Evolutionary conservation across 2,888 invertebrate genomes (phyloP), one percentile per base, ranked within the genome.

Genomic region (Tridacna crocea): DNA sequence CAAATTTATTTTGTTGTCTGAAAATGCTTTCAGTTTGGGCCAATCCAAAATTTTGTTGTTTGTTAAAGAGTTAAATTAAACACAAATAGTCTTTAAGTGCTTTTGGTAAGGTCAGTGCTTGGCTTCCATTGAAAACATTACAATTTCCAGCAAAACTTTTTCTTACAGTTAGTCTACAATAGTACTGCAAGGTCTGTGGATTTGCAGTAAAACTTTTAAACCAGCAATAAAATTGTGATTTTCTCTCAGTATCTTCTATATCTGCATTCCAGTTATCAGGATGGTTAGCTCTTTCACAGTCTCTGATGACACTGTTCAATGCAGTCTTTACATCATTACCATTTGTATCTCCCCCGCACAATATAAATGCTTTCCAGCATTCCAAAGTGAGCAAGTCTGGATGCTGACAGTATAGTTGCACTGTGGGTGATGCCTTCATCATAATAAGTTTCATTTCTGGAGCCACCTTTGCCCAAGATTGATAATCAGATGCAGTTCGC

Each of bases 81-180:
- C 80, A 83, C 22, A 89, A 70, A 72, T 76, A 87, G n/a, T 84
- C 77, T 73, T 85, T 87, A 8, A 89, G 47, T 22, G 73, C 13
- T 13, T 27, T 72, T 26, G 90, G 90, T 47, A 90, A 36, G 13
- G 77, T 73, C n/a, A 90, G 63, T 26, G 68, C 47, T 17, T 82
- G 61, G 12, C 65, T 65, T 60, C 88, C 89, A 80, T 87, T 85
- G 60, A 87, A 87, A 17, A 90, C 88, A 83, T 90, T 90, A 48
- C 82, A 83, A 19, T 85, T 87, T 6, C 75, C 75, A 80, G 83
- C 72, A 65, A 90, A 85, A 46, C 80, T 77, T 65, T 70, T 66
- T 65, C 90, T 75, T 26, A 90, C 77, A 15, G 75, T 60, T 48
- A 89, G 46, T 63, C 89, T 75, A 72, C 87, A 85, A 22, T 80